A percentile compares a stretch with the other conserved stretches of the same genome.
Evolutionary conservation across 1,140 invertebrate genomes (phyloP).

Genomic region (honey bee (Apis mellifera)): Amel_HAv3.1 CM009945.2:5160001-5160500

Average conservation of each 20-base stretch:
- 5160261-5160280: neutral
- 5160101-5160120: neutral
- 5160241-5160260: constrained; percentile 27
- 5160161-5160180: no score
- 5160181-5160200: neutral
- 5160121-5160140: neutral
- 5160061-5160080: neutral
- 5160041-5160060: neutral
- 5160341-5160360: neutral
- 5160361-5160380: neutral
- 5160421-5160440: neutral
- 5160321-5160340: neutral
- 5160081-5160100: no score
- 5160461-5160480: no score
- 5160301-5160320: neutral
- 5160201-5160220: neutral
- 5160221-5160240: neutral
- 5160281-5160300: neutral
- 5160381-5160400: neutral
- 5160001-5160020: neutral
- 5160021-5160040: neutral
- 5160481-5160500: no score
- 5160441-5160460: no score
- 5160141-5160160: no score
- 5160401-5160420: neutral